Evolutionary conservation across 2,888 invertebrate species (phyloP), one percentile per base, ranked within the genome.

Genomic region (Mellilla xanthometata): DNA sequence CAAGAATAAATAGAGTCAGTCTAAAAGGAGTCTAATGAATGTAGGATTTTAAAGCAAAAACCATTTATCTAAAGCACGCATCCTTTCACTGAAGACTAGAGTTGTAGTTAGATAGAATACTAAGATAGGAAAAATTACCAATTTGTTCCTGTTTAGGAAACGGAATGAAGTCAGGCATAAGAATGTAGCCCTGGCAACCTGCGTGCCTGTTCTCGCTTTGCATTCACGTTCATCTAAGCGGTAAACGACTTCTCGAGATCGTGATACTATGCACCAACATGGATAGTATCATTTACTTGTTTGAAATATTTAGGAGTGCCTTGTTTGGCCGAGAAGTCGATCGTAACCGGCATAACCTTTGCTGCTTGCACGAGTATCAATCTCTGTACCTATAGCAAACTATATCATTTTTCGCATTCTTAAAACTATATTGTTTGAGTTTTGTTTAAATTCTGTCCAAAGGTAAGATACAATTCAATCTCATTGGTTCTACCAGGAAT

Each of bases 291-390:
- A 49, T 58, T 59, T 60, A 56, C 56, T 52, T 26, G 45, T 45
- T 52, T 55, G 54, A 60, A 64, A 65, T 62, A 61, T 59, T 62
- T 58, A 66, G 66, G 61, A 58, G 62, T 57, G 63, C 48, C 61
- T 62, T 52, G 39, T 47, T 40, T 23, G 31, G 23, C 26, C 24
- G 12, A 33, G 27, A 36, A 47, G 7, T 32, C 23, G 22, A 11
- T n/a, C n/a, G n/a, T n/a, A n/a, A n/a, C 13, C 33, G 53, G n/a
- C 3, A 1, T 24, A 24, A 24, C 44, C 31, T 52, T 43, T 52
- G 33, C 40, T 30, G 36, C 30, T 39, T 19, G 12, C 44, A 41
- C 11, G 12, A 26, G 22, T n/a, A 9, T n/a, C n/a, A n/a, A n/a
- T n/a, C 24, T 15, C 11, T 35, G 34, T 19, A 9, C 27, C 12